Base-by-base conservation (phyloP, 1,140 invertebrate species). In the Eriosoma lanigerum region DNA sequence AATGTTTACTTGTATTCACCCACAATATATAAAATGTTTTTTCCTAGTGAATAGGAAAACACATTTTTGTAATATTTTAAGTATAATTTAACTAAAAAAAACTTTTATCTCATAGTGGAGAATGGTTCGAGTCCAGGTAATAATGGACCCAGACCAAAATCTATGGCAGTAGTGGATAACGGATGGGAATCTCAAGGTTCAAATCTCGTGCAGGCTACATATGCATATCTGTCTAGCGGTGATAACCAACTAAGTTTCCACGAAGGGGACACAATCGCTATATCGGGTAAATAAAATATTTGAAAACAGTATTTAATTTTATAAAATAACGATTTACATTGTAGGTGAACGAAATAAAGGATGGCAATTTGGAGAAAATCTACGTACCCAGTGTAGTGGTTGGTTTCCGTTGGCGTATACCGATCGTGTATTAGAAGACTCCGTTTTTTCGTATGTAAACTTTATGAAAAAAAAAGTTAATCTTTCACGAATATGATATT, bases 381-480 rank as follows among this genome's bases (percentile, higher is more conserved):
- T 95, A 81, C 88, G 94, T 19, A 96, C 93, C 29, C 93, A 95
- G 85, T 90, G 93, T 83, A 93, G 94, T 81, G 96, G 96, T 19
- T 97, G 96, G 96, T 97, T 97, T 86, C 96, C 95, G 1, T 87
- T 96, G 50, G 95, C 96, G 13, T 98, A 97, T 84, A 96, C 95
- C 46, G 95, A 96, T 86, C 87, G 85, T 24, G 84, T 91, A 82
- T 85, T 90, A 58, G 85, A 85, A 83, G 87, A 91, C 84, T 85
- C 90, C 85, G 84, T 88, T 84, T 86, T 89, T 83, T 85, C 88
- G 90, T 88, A 85, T 85, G 87, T 85, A 38, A 46, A n/a, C 13
- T 15, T 32, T 5, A 38, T 21, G 6, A 44, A 38, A 66, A 66
- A 10, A 12, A 10, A 38, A 3, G 32, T 38, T 38, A 66, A 29